These are phyloP conservation scores for Alviniconcha strummeri DNA, from an alignment of 2,888 invertebrate genomes.

Conservation along the genomic window DNA sequence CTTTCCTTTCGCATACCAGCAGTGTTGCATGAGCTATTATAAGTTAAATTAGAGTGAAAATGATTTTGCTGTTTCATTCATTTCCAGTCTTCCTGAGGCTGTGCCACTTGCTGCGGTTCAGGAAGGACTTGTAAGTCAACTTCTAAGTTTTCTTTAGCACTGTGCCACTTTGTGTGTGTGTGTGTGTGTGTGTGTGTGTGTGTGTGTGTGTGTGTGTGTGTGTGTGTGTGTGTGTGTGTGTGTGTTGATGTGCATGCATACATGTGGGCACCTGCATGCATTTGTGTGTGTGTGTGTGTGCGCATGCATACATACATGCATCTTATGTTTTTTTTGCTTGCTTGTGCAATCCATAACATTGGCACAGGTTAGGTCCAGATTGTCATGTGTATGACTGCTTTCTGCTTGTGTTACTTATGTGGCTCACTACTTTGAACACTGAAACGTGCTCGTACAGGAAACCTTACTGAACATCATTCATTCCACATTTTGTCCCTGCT, in stretches of 20 bases:
- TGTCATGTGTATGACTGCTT: neutral
- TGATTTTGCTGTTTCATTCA: constrained; percentile 16
- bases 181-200: neutral
- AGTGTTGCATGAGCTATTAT: no score
- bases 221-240: neutral
- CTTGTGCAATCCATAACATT: no score
- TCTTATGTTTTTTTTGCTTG: no score
- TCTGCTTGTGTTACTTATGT: neutral
- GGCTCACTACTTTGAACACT: no score
- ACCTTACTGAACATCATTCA: no score
- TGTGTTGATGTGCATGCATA: neutral
- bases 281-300: neutral
- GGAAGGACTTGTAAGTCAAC: constrained; percentile 54
- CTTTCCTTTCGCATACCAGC: no score
- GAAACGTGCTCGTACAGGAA: no score
- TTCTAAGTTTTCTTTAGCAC: neutral
- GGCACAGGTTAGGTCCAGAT: no score
- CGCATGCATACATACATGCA: neutral
- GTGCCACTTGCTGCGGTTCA: constrained; percentile 61
- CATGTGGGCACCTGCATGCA: neutral
- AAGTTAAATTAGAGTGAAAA: no score
- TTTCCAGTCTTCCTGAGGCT: constrained; percentile 62
- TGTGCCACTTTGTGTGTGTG: neutral
- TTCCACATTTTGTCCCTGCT: no score
- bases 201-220: neutral